Evolutionary conservation across 1,140 invertebrate genomes (phyloP), one percentile per base, ranked within the genome.

Genomic region (Platorchestia sp.): DNA sequence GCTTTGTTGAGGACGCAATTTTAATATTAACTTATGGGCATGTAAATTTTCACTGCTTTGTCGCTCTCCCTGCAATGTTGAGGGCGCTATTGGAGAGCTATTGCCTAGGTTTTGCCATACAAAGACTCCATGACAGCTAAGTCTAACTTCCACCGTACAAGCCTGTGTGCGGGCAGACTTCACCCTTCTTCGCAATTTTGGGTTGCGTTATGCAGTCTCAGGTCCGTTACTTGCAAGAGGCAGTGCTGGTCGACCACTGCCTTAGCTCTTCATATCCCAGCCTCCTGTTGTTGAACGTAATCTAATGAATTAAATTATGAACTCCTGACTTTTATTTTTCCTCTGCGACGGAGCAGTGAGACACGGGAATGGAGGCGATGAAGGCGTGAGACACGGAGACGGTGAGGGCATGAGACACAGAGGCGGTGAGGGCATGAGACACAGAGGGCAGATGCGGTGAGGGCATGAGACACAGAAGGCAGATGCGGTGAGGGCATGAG

Each of bases 181-280:
- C 1, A 75, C 36, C 36, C 59, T 75, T 10, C 59, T 75, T 75
- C 27, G 27, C 27, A 75, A 75, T 36, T 22, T 75, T 19, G 59
- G 59, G 27, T 75, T 75, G 87, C 7, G 87, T 89, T 89, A 42
- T 36, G 5, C 36, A 89, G 87, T 89, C 43, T 89, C 43, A 89
- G 41, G 87, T 89, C 87, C 36, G 59, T 75, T 51, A 51, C 47
- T 86, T 44, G 43, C 87, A 42, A 42, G 87, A 44, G 87, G 87
- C 87, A 89, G 87, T 89, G 87, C n/a, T 75, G 87, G 87, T 89
- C 10, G 87, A 89, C 43, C 43, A 44, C 87, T 89, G 87, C 87
- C 87, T 89, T 89, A 89, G 87, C 87, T 89, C 87, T 89, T 89
- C 87, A 89, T 89, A 89, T 89, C 87, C 87, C n/a, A 89, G 87